A percentile compares a stretch with the other conserved stretches of the same genome.
Conservation (phyloP, 2,888 invertebrate genomes). For the Fragum sueziense region DNA sequence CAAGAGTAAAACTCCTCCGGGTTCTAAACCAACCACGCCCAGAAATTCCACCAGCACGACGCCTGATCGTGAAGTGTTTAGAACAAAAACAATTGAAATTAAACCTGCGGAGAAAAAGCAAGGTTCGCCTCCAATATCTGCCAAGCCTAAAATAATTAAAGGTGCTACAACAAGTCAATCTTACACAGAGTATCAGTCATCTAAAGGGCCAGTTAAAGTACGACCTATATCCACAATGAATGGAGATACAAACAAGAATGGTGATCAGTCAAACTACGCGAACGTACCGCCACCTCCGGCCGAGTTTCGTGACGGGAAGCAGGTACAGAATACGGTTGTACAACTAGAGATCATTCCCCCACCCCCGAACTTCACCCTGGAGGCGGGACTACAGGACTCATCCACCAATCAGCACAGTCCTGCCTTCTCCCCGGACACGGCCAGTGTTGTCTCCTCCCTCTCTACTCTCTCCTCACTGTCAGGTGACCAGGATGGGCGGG, state of each 20-base stretch:
- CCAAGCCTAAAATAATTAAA: conserved; percentile 53
- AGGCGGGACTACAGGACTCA: conserved; percentile 33
- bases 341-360: conserved; percentile 77
- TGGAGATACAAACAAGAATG: conserved; percentile 43
- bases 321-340: conserved; percentile 53
- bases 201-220: conserved; percentile 44
- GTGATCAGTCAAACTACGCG: conserved; percentile 2
- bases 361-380: conserved; percentile 66
- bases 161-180: conserved; percentile 69
- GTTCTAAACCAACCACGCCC: conserved; percentile 45
- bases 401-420: conserved; percentile 55
- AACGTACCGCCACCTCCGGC: conserved; percentile 65
- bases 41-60: conserved; percentile 39
- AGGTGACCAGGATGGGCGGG: conserved; percentile 69
- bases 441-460: conserved; percentile 77
- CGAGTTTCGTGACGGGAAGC: conserved; percentile 66
- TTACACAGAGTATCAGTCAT: conserved; percentile 48
- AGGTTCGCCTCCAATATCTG: conserved; percentile 41
- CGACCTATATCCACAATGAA: conserved; percentile 41
- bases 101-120: conserved; percentile 36
- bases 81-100: conserved; percentile 37
- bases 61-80: conserved; percentile 49
- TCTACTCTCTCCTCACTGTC: conserved; percentile 78
- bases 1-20: conserved; percentile 53
- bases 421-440: conserved; percentile 71